Percentiles rank a stretch among this genome's conserved stretches.
These are phyloP conservation scores for Phoeniculus purpureus DNA, from an alignment of 2,797 vertebrate genomes.

Conservation along the genomic window DNA sequence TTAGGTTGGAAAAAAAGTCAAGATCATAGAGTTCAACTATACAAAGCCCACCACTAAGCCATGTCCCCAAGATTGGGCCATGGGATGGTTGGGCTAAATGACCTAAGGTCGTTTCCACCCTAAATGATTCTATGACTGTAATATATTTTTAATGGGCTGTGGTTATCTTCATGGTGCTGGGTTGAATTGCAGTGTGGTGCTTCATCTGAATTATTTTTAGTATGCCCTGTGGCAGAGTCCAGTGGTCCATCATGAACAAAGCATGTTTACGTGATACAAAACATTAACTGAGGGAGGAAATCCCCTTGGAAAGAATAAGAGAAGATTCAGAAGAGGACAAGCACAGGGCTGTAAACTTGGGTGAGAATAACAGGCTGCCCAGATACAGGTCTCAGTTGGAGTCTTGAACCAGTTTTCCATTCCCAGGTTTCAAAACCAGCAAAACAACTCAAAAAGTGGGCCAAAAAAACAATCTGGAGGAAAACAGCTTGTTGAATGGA, in stretches of 20 bases:
- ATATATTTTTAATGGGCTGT: background rate
- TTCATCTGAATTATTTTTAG: background rate
- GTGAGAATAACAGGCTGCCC: background rate
- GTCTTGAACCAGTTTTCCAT: no score
- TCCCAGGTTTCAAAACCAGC: no score
- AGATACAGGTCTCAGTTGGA: background rate
- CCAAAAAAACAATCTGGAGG: no score
- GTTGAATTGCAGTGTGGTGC: background rate
- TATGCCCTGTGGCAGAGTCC: background rate
- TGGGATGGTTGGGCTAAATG: no score
- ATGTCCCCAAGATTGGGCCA: no score
- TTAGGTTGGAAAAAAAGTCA: no score
- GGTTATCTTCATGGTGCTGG: background rate
- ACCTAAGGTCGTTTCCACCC: no score
- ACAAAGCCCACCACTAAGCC: no score
- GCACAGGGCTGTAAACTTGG: background rate
- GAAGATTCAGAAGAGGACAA: background rate
- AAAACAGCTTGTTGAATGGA: no score
- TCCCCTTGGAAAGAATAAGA: background rate
- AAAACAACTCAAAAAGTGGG: no score
- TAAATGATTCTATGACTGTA: no score
- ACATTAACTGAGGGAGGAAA: background rate
- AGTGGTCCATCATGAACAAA: background rate
- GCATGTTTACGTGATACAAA: background rate
- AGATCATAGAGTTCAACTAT: no score